Percentiles rank a stretch among this genome's conserved stretches.
phyloP scores from a whole-genome alignment of 2,888 invertebrate species.

The Yponomeuta malinellus region DNA sequence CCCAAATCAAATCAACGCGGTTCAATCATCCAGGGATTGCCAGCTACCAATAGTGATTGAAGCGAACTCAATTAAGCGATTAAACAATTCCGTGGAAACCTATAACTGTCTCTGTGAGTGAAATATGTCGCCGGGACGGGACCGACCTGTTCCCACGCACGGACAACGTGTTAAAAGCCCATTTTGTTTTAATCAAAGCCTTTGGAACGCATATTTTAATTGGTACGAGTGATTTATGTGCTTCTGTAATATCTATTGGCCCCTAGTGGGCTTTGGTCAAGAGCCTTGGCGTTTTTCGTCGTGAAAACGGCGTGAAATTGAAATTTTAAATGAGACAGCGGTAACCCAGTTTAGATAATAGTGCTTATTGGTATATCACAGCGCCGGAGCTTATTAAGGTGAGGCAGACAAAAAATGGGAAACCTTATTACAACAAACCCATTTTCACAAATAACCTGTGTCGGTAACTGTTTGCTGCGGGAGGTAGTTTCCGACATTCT shows the following conservation, averaged over 20 bases:
- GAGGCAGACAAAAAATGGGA: background rate
- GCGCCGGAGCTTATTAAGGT: background rate
- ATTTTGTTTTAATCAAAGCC: conserved; percentile 35
- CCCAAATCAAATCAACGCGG: background rate
- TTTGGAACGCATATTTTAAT: conserved; percentile 35
- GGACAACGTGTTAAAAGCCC: conserved; percentile 10
- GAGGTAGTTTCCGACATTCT: background rate
- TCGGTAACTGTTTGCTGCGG: background rate
- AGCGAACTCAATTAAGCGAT: background rate
- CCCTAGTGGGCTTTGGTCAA: background rate
- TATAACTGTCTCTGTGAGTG: conserved; percentile 43
- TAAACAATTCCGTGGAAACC: conserved; percentile 20
- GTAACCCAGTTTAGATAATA: background rate
- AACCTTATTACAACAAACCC: background rate
- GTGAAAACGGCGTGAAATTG: background rate
- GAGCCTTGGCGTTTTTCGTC: background rate
- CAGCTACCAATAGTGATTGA: background rate
- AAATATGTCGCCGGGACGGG: conserved; percentile 35
- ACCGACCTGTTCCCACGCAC: conserved; percentile 3
- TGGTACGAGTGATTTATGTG: conserved; percentile 32
- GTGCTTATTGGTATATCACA: background rate
- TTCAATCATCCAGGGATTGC: background rate
- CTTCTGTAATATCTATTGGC: background rate
- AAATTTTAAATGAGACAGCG: background rate
- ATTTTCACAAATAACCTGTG: background rate